Evolutionary conservation across 2,797 vertebrate species (phyloP).

Genomic region (Sebastes iracundus): DNA sequence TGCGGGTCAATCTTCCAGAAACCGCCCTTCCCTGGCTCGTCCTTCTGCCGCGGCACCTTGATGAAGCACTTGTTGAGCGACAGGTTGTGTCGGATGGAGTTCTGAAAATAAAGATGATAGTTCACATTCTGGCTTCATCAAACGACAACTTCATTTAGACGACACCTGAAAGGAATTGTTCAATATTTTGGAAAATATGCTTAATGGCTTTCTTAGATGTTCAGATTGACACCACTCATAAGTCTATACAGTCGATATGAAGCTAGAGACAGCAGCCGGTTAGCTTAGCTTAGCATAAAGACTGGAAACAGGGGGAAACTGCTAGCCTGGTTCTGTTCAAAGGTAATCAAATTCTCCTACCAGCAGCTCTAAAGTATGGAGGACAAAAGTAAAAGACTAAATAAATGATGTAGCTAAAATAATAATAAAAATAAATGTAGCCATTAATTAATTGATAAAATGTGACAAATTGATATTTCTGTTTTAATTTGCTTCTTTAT

Average conservation of each 20-base stretch:
- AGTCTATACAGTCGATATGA: background rate
- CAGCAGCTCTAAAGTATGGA: background rate
- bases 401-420: no score
- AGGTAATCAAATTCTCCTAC: no score
- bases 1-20: slow-evolving; percentile 98
- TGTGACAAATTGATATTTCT: no score
- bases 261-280: background rate
- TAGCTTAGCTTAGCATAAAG: slow-evolving; percentile 1
- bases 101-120: slow-evolving; percentile 76
- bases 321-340: background rate
- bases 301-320: background rate
- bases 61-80: slow-evolving; percentile 98
- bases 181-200: no score
- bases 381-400: no score
- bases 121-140: background rate
- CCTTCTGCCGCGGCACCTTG: slow-evolving; percentile 96
- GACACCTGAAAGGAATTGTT: no score
- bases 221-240: background rate
- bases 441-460: no score
- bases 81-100: slow-evolving; percentile 96
- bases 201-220: background rate
- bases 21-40: slow-evolving; percentile 94
- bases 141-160: background rate
- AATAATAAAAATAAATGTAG: no score
- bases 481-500: no score